Evolutionary conservation across 2,113 vertebrate species (phyloP).

Genomic region (Neodon shergylaensis): DNA sequence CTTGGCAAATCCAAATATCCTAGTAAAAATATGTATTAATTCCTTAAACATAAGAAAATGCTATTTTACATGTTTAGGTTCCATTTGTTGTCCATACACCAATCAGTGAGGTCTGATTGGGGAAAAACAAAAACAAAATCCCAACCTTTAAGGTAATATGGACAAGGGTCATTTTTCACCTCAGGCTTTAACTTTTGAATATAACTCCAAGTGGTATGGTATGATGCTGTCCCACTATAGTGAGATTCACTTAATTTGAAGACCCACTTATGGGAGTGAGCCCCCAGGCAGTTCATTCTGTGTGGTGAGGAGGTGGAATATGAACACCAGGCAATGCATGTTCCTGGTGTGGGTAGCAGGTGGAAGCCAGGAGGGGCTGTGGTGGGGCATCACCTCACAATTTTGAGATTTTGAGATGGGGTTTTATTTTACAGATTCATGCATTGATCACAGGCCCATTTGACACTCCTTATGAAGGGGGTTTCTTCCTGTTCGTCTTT

Average conservation of each 20-base stretch:
- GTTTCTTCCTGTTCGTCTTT: conserved; percentile 99
- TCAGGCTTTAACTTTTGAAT: neutral
- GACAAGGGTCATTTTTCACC: neutral
- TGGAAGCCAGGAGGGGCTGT: conserved; percentile 66
- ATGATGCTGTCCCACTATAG: neutral
- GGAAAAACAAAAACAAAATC: neutral
- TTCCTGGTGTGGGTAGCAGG: conserved; percentile 20
- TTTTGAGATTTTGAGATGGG: conserved; percentile 82
- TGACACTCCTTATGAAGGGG: conserved; percentile 99
- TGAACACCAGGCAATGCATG: neutral
- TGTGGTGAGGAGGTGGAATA: neutral
- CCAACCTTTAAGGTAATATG: neutral
- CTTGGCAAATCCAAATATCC: conserved; percentile 5
- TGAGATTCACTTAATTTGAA: conserved; percentile 34
- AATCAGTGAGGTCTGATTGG: neutral
- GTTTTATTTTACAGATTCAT: conserved; percentile 95
- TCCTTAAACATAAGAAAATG: conserved; percentile 22
- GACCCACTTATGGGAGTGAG: neutral
- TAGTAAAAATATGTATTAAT: neutral
- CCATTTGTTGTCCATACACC: neutral
- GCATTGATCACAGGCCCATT: conserved; percentile 99
- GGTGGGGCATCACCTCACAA: conserved; percentile 69
- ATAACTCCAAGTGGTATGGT: neutral
- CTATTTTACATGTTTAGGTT: neutral
- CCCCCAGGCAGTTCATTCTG: neutral